These are phyloP conservation scores for Mesoligia furuncula DNA, from an alignment of 2,888 invertebrate species.

Conservation along the genomic window DNA sequence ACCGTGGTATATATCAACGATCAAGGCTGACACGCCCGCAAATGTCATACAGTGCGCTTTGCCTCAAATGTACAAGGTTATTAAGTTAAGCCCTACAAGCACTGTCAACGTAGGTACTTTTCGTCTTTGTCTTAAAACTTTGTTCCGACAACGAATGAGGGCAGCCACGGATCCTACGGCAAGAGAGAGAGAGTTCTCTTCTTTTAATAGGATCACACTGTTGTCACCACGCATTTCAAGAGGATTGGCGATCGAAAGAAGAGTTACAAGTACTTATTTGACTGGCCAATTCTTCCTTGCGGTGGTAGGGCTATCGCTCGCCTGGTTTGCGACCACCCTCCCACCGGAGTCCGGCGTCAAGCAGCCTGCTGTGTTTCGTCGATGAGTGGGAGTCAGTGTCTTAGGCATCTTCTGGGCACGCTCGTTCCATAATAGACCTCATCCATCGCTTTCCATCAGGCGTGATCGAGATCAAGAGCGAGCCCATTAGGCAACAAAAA, in stretches of 20 bases:
- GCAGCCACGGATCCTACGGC: neutral
- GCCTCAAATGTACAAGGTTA: slow-evolving; percentile 52
- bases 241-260: neutral
- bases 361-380: too few relatives aligned
- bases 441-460: too few relatives aligned
- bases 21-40: slow-evolving; percentile 68
- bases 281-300: too few relatives aligned
- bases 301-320: too few relatives aligned
- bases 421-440: too few relatives aligned
- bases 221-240: neutral
- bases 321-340: too few relatives aligned
- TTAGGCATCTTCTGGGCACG: too few relatives aligned
- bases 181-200: neutral
- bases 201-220: neutral
- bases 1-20: slow-evolving; percentile 68
- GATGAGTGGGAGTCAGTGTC: too few relatives aligned
- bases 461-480: too few relatives aligned
- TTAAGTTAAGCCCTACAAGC: slow-evolving; percentile 7
- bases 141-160: neutral
- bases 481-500: too few relatives aligned
- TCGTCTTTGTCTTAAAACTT: neutral
- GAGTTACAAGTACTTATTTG: too few relatives aligned
- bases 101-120: slow-evolving; percentile 2
- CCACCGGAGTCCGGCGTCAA: too few relatives aligned
- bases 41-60: slow-evolving; percentile 66